Conservation (phyloP, 2,888 invertebrate species). For the Lampropteryx suffumata region DNA sequence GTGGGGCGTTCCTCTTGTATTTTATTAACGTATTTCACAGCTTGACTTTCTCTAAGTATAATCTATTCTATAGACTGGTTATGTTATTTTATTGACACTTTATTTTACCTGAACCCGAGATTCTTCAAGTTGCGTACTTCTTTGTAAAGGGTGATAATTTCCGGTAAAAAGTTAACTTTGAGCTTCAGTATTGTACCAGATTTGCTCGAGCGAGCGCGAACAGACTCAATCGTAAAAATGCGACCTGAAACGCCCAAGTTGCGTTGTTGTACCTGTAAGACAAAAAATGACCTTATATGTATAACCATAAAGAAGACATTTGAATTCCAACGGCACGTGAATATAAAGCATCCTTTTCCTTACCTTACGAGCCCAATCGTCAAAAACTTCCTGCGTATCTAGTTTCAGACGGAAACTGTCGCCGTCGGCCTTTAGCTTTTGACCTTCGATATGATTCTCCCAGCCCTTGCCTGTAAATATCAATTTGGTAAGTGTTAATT, state of each 20-base stretch:
- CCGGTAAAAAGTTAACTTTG: slow-evolving; percentile 97
- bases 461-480: slow-evolving; percentile 92
- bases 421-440: slow-evolving; percentile 97
- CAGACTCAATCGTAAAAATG: slow-evolving; percentile 96
- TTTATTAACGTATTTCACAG: too few species aligned
- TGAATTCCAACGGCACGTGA: neutral
- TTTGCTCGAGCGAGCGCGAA: slow-evolving; percentile 89
- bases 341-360: neutral
- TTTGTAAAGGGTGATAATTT: slow-evolving; percentile 98
- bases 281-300: slow-evolving; percentile 15
- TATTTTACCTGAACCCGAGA: slow-evolving; percentile 91
- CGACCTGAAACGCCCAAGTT: slow-evolving; percentile 97
- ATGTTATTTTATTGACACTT: too few species aligned
- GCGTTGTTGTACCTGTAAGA: slow-evolving; percentile 89
- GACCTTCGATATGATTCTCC: slow-evolving; percentile 99
- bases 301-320: neutral
- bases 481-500: neutral
- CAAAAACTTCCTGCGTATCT: slow-evolving; percentile 98
- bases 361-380: slow-evolving; percentile 97
- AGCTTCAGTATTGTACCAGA: slow-evolving; percentile 93
- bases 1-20: too few species aligned
- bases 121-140: slow-evolving; percentile 98
- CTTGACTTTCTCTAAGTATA: too few species aligned
- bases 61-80: too few species aligned
- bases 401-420: slow-evolving; percentile 98